Conservation (phyloP, 2,888 invertebrate genomes). For the Physocephala rufipes region DNA sequence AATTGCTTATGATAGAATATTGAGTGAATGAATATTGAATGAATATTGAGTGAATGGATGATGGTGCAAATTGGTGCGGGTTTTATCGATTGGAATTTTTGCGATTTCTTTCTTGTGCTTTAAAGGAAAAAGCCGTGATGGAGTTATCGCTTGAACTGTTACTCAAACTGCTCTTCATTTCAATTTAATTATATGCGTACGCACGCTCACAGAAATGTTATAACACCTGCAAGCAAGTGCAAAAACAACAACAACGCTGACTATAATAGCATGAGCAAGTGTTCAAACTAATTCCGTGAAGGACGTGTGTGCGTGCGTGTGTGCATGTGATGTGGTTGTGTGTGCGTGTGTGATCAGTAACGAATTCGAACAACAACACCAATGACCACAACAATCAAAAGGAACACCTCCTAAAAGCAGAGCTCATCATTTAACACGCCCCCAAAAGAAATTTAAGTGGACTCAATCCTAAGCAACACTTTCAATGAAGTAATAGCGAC, state of each 20-base stretch:
- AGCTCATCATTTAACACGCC: conserved; percentile 5
- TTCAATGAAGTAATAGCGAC: background rate
- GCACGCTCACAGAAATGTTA: background rate
- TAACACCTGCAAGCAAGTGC: background rate
- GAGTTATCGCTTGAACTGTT: no score
- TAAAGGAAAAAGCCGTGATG: background rate
- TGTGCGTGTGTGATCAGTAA: background rate
- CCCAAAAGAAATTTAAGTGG: conserved; percentile 9
- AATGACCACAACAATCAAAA: background rate
- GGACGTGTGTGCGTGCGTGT: no score
- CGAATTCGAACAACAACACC: background rate
- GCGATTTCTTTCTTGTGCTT: background rate
- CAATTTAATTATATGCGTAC: conserved; percentile 17
- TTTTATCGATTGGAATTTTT: no score
- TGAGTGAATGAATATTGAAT: no score
- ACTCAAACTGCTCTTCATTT: background rate
- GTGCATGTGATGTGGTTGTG: conserved; percentile 13
- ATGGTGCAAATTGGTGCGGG: no score
- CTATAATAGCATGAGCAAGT: background rate
- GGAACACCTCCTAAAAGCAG: conserved; percentile 4
- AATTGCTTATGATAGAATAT: no score
- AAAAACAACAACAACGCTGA: background rate
- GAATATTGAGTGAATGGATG: no score
- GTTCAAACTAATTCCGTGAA: conserved; percentile 9
- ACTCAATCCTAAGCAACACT: conserved; percentile 29